Evolutionary conservation across 2,888 invertebrate genomes (phyloP).

Genomic region (Arge pagana): DNA sequence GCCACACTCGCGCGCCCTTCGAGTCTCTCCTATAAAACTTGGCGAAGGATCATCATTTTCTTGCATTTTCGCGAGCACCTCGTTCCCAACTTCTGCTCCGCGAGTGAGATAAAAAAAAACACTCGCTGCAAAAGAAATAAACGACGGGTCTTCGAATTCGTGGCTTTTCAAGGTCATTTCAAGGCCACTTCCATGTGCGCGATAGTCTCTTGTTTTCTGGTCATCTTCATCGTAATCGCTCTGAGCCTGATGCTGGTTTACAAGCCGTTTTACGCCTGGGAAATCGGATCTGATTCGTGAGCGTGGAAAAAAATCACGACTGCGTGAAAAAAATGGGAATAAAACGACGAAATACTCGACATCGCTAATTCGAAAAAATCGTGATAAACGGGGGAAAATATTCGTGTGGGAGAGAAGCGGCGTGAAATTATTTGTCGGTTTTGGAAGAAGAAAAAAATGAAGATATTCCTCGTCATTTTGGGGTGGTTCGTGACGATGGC

Average conservation of each 20-base stretch:
- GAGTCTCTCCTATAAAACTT: conserved; percentile 49
- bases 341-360: no score
- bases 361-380: no score
- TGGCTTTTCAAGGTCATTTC: not conserved
- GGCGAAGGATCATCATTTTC: conserved; percentile 35
- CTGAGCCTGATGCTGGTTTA: conserved; percentile 39
- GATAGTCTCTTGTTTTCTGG: conserved; percentile 37
- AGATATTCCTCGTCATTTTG: not conserved
- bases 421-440: no score
- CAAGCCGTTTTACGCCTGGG: conserved; percentile 45
- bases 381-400: no score
- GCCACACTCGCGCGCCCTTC: conserved; percentile 51
- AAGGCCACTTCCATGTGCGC: conserved; percentile 25
- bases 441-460: no score
- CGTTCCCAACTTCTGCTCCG: no score
- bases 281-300: conserved; percentile 27
- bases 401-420: no score
- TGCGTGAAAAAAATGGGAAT: not conserved
- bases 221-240: conserved; percentile 38
- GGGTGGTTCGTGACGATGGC: conserved; percentile 21
- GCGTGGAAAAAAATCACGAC: not conserved
- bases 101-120: no score
- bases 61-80: conserved; percentile 37
- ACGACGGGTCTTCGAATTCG: no score
- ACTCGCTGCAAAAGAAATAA: no score